Evolutionary conservation across 2,797 vertebrate species (phyloP).

Genomic region (Pangasius mekongensis): DNA sequence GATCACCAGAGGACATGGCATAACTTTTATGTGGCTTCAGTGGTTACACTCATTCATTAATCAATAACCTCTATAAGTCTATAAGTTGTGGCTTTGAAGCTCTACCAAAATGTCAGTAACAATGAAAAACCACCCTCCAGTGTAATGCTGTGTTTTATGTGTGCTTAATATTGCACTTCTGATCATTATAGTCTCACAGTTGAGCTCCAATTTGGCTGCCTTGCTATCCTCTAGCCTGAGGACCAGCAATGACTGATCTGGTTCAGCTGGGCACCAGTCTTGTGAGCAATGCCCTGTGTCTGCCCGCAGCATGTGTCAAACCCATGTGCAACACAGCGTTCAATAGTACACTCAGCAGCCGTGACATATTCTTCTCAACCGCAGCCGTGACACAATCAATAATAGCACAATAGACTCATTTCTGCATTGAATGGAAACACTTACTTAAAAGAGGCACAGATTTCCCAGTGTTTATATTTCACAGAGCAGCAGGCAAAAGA

Average conservation of each 20-base stretch:
- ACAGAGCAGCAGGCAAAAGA: constrained; percentile 36
- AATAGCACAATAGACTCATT: constrained; percentile 53
- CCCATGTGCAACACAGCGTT: constrained; percentile 45
- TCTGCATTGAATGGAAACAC: constrained; percentile 46
- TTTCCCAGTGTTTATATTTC: constrained; percentile 44
- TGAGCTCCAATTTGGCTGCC: neutral
- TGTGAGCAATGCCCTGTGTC: constrained; percentile 55
- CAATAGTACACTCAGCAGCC: constrained; percentile 44
- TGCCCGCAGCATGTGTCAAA: constrained; percentile 45
- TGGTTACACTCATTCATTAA: constrained; percentile 25
- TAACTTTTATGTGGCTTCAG: neutral
- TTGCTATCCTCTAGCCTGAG: neutral
- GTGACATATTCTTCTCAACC: constrained; percentile 54
- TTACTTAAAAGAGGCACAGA: constrained; percentile 44
- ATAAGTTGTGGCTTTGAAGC: constrained; percentile 12
- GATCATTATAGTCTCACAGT: constrained; percentile 32
- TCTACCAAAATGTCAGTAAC: constrained; percentile 1
- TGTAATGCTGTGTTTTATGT: neutral
- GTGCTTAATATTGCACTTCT: neutral
- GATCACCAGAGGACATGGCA: constrained; percentile 1
- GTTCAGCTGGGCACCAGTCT: constrained; percentile 46
- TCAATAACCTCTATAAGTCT: neutral
- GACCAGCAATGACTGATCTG: constrained; percentile 32
- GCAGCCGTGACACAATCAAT: constrained; percentile 52
- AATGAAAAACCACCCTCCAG: constrained; percentile 19